These are phyloP conservation scores for Erebia palarica DNA, from an alignment of 2,888 invertebrate genomes.

Conservation along the genomic window DNA sequence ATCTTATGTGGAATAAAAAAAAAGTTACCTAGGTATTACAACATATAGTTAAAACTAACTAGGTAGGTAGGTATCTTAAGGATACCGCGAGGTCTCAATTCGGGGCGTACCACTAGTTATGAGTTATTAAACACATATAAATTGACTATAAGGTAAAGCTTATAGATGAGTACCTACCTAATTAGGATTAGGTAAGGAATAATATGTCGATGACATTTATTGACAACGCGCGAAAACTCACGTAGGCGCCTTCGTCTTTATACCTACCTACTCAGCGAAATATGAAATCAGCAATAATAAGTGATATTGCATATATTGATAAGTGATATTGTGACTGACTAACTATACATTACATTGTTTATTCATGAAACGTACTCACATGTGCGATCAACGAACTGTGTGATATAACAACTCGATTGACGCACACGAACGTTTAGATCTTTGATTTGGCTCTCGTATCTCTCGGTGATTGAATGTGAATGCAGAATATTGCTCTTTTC, in stretches of 20 bases:
- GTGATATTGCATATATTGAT: slow-evolving; percentile 44
- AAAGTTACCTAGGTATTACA: no score
- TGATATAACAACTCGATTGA: slow-evolving; percentile 41
- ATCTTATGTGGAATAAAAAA: no score
- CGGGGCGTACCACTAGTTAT: no score
- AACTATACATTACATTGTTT: slow-evolving; percentile 45
- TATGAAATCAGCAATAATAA: slow-evolving; percentile 49
- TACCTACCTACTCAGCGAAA: slow-evolving; percentile 40
- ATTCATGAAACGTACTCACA: slow-evolving; percentile 47
- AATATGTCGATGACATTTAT: neutral
- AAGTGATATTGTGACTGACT: slow-evolving; percentile 43
- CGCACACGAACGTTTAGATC: slow-evolving; percentile 33
- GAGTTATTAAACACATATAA: slow-evolving; percentile 8
- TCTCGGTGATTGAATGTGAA: neutral
- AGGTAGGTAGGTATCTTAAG: no score
- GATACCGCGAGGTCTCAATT: no score
- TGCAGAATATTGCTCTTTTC: slow-evolving; percentile 25
- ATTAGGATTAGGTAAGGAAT: no score
- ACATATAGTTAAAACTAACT: no score
- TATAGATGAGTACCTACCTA: neutral
- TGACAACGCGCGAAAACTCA: slow-evolving; percentile 68
- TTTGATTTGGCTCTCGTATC: slow-evolving; percentile 7
- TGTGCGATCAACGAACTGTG: slow-evolving; percentile 47
- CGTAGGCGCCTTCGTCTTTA: slow-evolving; percentile 67
- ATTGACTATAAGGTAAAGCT: neutral